Evolutionary conservation across 2,113 vertebrate genomes (phyloP), one percentile per base, ranked within the genome.

Genomic region (Scophthalmus maximus): DNA sequence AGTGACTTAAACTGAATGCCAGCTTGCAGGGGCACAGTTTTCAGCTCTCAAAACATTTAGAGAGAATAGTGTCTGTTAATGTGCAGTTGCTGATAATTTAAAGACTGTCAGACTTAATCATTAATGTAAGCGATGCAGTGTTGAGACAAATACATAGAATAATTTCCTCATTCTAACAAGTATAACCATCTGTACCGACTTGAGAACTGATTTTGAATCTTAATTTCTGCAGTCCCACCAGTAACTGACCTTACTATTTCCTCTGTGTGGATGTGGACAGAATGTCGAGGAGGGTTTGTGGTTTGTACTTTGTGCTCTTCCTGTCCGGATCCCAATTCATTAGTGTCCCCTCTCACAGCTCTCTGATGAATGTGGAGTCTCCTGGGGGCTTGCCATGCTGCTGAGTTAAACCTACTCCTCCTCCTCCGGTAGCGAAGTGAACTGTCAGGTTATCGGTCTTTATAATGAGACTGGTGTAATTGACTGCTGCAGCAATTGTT

Each of bases 331-430:
- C 44, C 20, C 38, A 29, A 75, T 83, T 79, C 65, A 79, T 85
- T 57, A 76, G 52, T 17, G 14, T 77, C 67, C 14, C 34, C 44
- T 6, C 58, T 80, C 62, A 25, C 73, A 58, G 58, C 62, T 82
- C 58, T 23, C 64, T 70, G 78, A 73, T 82, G 69, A 82, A 70
- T 79, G 78, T 81, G 36, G 65, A 72, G 72, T 49, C 71, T 84
- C 68, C 34, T 32, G 65, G n/a, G 68, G 47, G 32, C 20, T 66
- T 64, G 52, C 57, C 61, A 58, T 60, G 68, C 56, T 50, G 38
- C 51, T 74, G 79, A 84, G 73, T 77, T 68, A 73, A 85, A 75
- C 38, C 25, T 53, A 4, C 30, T 4, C 30, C 22, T 29, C 50
- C 57, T 69, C 51, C 38, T 26, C 9, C 34, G 36, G 36, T 50